Evolutionary conservation across 2,797 vertebrate species (phyloP).

Genomic region (Girardinus metallicus): DNA sequence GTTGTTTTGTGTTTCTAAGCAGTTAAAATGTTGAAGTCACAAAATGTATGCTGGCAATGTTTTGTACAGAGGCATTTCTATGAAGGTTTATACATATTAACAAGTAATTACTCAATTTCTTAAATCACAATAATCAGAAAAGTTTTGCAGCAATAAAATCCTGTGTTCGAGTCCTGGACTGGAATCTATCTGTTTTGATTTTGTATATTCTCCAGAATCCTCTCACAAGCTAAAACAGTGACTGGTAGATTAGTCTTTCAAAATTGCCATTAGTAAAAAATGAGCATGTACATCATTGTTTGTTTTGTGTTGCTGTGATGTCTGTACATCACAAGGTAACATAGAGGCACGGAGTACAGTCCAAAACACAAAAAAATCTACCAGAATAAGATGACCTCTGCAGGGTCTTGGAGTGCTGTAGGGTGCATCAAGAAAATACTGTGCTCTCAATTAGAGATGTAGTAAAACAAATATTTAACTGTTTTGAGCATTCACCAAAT

Average conservation of each 20-base stretch:
- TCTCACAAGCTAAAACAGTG: background rate
- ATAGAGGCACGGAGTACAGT: background rate
- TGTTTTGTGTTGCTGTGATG: background rate
- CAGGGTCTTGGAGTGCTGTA: background rate
- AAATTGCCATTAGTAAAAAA: background rate
- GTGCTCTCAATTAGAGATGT: background rate
- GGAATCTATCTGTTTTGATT: background rate
- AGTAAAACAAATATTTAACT: background rate
- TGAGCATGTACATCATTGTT: background rate
- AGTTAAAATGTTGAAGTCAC: slow-evolving; percentile 1
- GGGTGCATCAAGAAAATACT: background rate
- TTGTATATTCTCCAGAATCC: background rate
- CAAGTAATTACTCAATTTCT: background rate
- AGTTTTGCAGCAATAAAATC: background rate
- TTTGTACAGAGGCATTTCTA: background rate
- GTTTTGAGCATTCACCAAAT: background rate
- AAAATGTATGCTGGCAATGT: background rate
- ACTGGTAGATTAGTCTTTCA: background rate
- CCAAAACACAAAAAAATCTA: background rate
- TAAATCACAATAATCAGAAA: background rate
- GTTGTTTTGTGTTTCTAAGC: background rate
- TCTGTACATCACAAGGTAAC: background rate
- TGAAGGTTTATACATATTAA: background rate
- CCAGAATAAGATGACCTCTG: background rate
- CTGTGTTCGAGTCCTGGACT: background rate